phyloP scores from a whole-genome alignment of 2,888 invertebrate species.

The Patella pellucida region DNA sequence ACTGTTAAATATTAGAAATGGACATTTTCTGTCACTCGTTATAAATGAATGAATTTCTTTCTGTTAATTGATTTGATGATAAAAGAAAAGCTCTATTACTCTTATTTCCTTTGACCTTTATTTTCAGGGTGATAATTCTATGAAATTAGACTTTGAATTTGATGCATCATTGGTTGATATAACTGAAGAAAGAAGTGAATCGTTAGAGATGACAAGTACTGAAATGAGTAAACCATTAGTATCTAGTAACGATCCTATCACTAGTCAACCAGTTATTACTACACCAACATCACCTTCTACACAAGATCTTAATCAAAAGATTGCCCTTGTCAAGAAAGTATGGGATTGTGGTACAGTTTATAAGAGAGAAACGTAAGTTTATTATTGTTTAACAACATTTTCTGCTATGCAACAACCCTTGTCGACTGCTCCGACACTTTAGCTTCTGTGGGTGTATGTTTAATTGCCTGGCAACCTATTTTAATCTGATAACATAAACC shows the following conservation, averaged over 20 bases:
- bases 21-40: too few species aligned
- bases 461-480: too few species aligned
- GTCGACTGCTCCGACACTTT: too few species aligned
- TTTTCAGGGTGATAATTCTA: conserved; percentile 69
- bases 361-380: conserved; percentile 41
- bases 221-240: conserved; percentile 21
- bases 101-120: too few species aligned
- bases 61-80: too few species aligned
- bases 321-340: conserved; percentile 90
- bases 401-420: too few species aligned
- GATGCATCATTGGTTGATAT: conserved; percentile 71
- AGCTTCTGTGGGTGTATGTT: too few species aligned
- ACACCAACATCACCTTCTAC: conserved; percentile 77
- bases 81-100: too few species aligned
- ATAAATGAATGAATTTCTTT: too few species aligned
- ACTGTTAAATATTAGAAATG: too few species aligned
- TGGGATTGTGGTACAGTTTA: conserved; percentile 62
- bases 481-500: too few species aligned
- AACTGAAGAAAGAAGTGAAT: conserved; percentile 22
- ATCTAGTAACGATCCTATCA: conserved; percentile 18
- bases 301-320: conserved; percentile 93
- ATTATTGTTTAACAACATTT: too few species aligned
- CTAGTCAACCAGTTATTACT: conserved; percentile 37
- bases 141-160: conserved; percentile 92
- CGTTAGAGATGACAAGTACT: conserved; percentile 21